Base-by-base conservation (phyloP, 2,113 vertebrate genomes). In the Rhea americana region DNA sequence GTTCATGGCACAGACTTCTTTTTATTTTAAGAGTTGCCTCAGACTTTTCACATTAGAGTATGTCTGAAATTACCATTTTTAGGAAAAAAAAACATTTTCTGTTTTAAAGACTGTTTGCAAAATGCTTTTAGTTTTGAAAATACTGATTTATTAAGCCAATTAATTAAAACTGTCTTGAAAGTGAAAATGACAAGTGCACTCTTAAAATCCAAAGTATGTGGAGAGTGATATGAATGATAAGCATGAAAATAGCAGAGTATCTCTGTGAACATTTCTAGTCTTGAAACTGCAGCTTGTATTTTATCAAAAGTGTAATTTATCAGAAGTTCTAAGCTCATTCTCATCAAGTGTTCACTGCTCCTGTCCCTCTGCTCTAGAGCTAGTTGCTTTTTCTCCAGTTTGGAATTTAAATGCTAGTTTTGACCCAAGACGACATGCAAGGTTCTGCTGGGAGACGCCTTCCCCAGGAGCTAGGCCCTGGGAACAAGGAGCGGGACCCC, bases 341-440 rank as follows among this genome's bases (percentile, higher is more conserved):
- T 45, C 43, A 50, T 25, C 32, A 59, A 45, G 55, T 41, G 35
- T 62, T 28, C 78, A 53, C 55, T 62, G 78, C 67, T 74, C 32
- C 82, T 63, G 47, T 35, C 55, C 22, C 74, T 48, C 19, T 58
- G 55, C 35, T 47, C 45, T 26, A 35, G 28, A 2, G 2, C 58
- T 14, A 25, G n/a, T 47, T 82, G 59, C 53, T 56, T 30, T 25
- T 45, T 8, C 30, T 53, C 39, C 14, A 35, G 79, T 73, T 43
- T 2, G 0, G 39, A 48, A 53, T 26, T 11, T 11, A 47, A 47
- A 6, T 6, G 21, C 0, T 7, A 20, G 28, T 45, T 81, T 56
- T 65, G 50, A 75, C 11, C 5, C 7, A 12, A 39, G 37, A 3
- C 43, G n/a, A 32, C 0, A 0, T 53, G 41, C 55, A 14, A 10